Base-by-base conservation (phyloP, 2,113 vertebrate species). In the Ramphastos sulfuratus region DNA sequence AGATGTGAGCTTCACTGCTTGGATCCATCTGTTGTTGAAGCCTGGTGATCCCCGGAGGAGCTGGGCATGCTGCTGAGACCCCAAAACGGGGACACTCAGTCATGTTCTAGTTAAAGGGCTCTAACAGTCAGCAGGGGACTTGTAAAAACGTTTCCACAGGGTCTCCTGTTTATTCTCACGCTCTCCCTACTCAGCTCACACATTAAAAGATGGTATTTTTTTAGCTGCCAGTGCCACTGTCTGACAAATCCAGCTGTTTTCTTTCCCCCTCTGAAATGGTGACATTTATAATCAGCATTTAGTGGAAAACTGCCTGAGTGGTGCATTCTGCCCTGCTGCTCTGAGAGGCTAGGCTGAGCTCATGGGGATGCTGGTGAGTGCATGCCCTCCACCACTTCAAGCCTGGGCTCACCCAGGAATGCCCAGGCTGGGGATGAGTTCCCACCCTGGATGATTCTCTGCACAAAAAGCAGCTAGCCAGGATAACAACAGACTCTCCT, bases 41-140 rank as follows among this genome's bases (percentile, higher is more conserved):
- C 42, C 39, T 30, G 33, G 55, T 31, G 67, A 73, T 94, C 82
- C 96, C 94, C 0, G 2, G 92, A 86, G 87, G 77, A 93, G 83
- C 59, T 50, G 65, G 73, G 69, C 0, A 0, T 54, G 76, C 91
- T 85, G 87, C 91, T 93, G 73, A 78, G 87, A 81, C 77, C 79
- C 82, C 2, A 0, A 75, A 92, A 76, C 3, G 0, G 50, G 80
- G 61, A 87, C 0, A 11, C 66, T 96, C 80, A 69, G 91, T 91
- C 85, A 65, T 94, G 73, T 94, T 91, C 93, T 93, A 87, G 90
- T 96, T 94, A 95, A 88, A 84, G 92, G 85, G 58, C 90, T 95
- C 82, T 65, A 93, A 66, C 77, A 90, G 69, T 28, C 95, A 96
- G 93, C 77, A 65, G 55, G 80, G 82, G 90, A 94, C 93, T 93